Evolutionary conservation across 2,797 vertebrate species (phyloP), one percentile per base, ranked within the genome.

Genomic region (Enteromius paludinosus): DNA sequence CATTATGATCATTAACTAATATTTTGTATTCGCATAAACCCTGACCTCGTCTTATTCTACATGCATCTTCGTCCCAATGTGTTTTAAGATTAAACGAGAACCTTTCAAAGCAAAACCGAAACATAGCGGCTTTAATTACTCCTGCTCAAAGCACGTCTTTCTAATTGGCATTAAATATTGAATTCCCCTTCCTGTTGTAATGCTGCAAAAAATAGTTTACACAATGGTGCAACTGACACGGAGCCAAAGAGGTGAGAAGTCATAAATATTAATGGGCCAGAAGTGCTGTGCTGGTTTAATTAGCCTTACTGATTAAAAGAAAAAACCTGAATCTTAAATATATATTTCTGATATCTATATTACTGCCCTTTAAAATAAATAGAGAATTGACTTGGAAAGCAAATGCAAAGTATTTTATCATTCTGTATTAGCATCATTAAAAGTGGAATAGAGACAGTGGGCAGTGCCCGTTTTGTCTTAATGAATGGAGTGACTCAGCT

Each of bases 401-500:
- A 25, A 78, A 45, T 56, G 38, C 35, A 64, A 43, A 41, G 41
- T 43, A 54, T 65, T 80, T 74, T 78, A 66, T 66, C 23, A 47
- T 38, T 78, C 69, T 82, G 73, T 75, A 84, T 74, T 69, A 66
- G 23, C 56, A 82, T 84, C 59, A 83, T 83, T 83, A 84, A 89
- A 78, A 74, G 68, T 81, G 77, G 70, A 83, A 68, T 45, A 38
- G 43, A 38, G 38, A 17, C 70, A 64, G 35, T 54, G 64, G 62
- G 69, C 30, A 56, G 5, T 69, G 23, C 73, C 84, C 80, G 72
- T 85, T 81, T 82, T 68, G 66, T 78, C 69, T 82, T 88, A 87
- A 90, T 88, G 85, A 86, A 84, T 81, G 79, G 10, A 82, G 70
- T 87, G 87, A 87, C 86, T 87, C 86, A 87, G 85, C 85, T 88